Conservation (phyloP, 2,797 vertebrate genomes). For the Siniperca scherzeri region DNA sequence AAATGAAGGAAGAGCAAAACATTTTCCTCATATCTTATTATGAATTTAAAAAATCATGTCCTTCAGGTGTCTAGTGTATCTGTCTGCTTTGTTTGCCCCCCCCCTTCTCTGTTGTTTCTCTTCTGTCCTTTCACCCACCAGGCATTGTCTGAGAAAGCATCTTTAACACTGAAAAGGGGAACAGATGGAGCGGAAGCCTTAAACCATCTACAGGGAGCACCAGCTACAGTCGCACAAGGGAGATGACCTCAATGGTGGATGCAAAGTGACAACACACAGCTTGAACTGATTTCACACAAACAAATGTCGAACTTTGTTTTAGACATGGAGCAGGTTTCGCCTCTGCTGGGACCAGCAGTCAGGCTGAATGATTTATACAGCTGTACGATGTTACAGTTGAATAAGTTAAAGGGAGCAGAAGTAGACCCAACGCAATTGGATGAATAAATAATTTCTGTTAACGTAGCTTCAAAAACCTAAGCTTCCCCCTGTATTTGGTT, state of each 20-base stretch:
- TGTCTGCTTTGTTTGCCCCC: neutral
- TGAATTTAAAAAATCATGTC: neutral
- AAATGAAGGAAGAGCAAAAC: neutral
- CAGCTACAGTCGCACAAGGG: neutral
- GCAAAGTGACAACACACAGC: constrained; percentile 15
- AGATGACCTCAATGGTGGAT: constrained; percentile 21
- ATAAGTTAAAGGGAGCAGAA: neutral
- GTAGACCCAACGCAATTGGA: neutral
- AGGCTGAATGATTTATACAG: constrained; percentile 40
- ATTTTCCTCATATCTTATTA: constrained; percentile 1
- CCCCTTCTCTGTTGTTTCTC: constrained; percentile 1
- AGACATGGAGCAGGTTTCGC: neutral
- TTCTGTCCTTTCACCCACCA: neutral
- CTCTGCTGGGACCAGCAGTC: constrained; percentile 13
- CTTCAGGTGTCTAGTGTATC: neutral
- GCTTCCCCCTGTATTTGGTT: neutral
- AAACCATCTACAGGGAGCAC: constrained; percentile 20
- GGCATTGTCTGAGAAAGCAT: constrained; percentile 8
- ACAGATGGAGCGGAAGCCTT: constrained; percentile 16
- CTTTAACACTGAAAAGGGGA: neutral
- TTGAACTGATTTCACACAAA: constrained; percentile 36
- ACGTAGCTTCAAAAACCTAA: neutral
- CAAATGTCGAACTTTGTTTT: constrained; percentile 30
- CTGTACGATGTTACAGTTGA: neutral
- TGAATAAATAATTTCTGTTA: constrained; percentile 36